phyloP scores from a whole-genome alignment of 2,888 invertebrate species.

The Cerastis leucographa region DNA sequence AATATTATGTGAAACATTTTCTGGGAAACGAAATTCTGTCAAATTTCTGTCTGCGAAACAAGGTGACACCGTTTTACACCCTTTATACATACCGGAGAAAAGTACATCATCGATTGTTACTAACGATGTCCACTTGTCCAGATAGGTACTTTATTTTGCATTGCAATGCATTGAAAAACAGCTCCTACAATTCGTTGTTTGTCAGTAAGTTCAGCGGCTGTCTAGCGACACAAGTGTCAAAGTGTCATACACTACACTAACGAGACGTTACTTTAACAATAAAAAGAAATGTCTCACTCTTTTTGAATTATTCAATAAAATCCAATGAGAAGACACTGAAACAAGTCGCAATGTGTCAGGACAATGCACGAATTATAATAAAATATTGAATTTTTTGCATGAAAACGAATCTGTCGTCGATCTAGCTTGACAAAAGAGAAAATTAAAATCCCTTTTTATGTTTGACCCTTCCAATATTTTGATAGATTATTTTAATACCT shows the following conservation, averaged over 20 bases:
- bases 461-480: slow-evolving; percentile 49
- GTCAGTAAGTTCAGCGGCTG: slow-evolving; percentile 33
- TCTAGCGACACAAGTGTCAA: slow-evolving; percentile 66
- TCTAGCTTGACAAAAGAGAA: slow-evolving; percentile 63
- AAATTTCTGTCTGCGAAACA: no score
- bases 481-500: slow-evolving; percentile 22
- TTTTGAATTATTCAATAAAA: slow-evolving; percentile 88
- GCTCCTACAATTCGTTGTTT: neutral
- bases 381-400: slow-evolving; percentile 79
- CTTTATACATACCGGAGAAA: no score
- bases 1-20: no score
- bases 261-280: slow-evolving; percentile 81
- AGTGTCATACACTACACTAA: slow-evolving; percentile 72
- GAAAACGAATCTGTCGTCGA: slow-evolving; percentile 61
- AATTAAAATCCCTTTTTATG: slow-evolving; percentile 64
- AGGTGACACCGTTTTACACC: no score
- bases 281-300: slow-evolving; percentile 76
- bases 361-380: slow-evolving; percentile 83
- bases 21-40: no score
- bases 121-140: neutral
- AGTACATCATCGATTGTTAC: neutral
- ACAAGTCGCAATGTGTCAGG: slow-evolving; percentile 83
- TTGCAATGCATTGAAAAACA: slow-evolving; percentile 17
- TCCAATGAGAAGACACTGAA: slow-evolving; percentile 81
- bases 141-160: neutral